Percentiles rank a stretch among this genome's conserved stretches.
Evolutionary conservation across 2,113 vertebrate genomes (phyloP).

Genomic region (Carlito syrichta): DNA sequence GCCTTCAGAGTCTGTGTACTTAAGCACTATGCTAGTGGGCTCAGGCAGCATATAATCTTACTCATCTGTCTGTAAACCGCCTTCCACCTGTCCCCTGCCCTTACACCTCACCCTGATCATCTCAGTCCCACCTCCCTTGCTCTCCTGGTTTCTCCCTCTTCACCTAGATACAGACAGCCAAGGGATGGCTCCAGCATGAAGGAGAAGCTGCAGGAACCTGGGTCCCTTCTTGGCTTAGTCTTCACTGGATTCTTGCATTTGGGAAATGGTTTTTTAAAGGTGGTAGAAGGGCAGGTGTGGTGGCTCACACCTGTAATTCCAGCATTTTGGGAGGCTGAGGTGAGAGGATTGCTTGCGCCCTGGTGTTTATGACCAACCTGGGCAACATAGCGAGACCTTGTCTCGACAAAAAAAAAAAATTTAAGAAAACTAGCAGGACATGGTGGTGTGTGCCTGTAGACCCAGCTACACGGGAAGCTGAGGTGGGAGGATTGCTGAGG

Average conservation of each 20-base stretch:
- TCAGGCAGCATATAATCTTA: rapidly evolving
- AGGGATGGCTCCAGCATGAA: neutral
- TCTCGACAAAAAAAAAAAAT: too few species aligned
- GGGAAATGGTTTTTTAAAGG: neutral
- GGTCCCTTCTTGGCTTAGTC: neutral
- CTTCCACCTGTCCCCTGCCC: rapidly evolving
- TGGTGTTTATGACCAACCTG: too few species aligned
- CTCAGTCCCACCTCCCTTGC: neutral
- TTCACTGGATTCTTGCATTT: neutral
- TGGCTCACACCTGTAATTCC: too few species aligned
- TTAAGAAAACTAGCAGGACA: too few species aligned
- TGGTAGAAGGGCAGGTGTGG: too few species aligned
- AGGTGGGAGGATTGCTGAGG: too few species aligned
- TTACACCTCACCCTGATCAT: rapidly evolving
- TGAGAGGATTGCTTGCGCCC: too few species aligned
- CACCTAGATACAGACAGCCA: neutral
- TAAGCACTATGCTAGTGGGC: neutral
- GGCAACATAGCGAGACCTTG: too few species aligned
- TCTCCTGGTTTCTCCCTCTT: neutral
- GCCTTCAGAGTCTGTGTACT: neutral
- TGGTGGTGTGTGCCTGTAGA: too few species aligned
- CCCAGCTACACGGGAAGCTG: too few species aligned
- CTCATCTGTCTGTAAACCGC: too few species aligned
- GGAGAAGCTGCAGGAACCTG: neutral
- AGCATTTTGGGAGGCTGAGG: too few species aligned